phyloP scores from a whole-genome alignment of 1,140 invertebrate genomes.

The Ericerus pela region DNA sequence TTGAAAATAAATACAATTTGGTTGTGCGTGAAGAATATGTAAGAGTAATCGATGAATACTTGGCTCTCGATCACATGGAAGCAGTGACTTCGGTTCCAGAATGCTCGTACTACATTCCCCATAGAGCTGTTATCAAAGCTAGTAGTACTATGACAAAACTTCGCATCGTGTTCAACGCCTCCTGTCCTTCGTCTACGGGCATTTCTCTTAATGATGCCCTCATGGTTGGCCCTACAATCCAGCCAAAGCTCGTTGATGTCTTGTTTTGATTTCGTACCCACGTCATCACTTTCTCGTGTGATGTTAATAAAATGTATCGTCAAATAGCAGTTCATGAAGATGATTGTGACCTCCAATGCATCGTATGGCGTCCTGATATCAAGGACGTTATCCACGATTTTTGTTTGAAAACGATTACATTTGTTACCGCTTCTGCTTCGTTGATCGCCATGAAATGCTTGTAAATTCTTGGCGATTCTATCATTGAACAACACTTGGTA shows the following conservation, averaged over 20 bases:
- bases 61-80: conserved; percentile 1
- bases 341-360: conserved; percentile 22
- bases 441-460: conserved; percentile 27
- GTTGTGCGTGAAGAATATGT: background rate
- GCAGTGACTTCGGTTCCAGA: background rate
- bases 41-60: background rate
- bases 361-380: conserved; percentile 28
- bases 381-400: conserved; percentile 24
- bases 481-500: background rate
- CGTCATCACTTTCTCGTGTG: conserved; percentile 22
- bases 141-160: conserved; percentile 23
- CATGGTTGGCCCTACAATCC: conserved; percentile 16
- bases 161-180: conserved; percentile 25
- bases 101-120: conserved; percentile 23
- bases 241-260: conserved; percentile 20
- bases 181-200: conserved; percentile 7
- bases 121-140: conserved; percentile 24
- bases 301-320: conserved; percentile 32
- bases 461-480: conserved; percentile 1
- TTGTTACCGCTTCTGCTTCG: conserved; percentile 26
- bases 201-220: conserved; percentile 16
- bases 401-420: conserved; percentile 26
- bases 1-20: background rate
- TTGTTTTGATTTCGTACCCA: conserved; percentile 22
- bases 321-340: conserved; percentile 23